Conservation (phyloP, 2,888 invertebrate species). For the Callyntrura guangdongensis region DNA sequence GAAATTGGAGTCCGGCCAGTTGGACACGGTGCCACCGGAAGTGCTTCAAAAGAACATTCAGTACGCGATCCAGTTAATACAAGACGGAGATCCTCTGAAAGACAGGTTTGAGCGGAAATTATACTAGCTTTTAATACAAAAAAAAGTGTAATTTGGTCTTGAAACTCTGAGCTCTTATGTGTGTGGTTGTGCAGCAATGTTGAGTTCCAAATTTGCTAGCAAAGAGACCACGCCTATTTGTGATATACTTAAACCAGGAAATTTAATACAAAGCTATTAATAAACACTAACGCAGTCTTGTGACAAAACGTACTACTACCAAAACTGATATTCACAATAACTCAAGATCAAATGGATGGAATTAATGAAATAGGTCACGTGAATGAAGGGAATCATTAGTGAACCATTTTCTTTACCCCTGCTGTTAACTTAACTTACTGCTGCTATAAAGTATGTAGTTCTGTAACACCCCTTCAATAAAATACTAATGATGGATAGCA, state of each 20-base stretch:
- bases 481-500: background rate
- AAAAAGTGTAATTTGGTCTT: background rate
- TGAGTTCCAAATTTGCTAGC: background rate
- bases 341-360: conserved; percentile 1
- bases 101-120: conserved; percentile 82
- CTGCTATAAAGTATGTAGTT: background rate
- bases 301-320: conserved; percentile 7
- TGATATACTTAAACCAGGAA: background rate
- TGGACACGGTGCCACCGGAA: conserved; percentile 95
- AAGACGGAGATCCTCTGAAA: conserved; percentile 81
- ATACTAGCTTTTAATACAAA: conserved; percentile 23
- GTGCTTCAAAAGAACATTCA: conserved; percentile 96
- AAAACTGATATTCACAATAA: background rate
- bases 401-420: background rate
- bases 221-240: conserved; percentile 52
- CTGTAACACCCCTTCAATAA: background rate
- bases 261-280: conserved; percentile 21
- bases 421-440: background rate
- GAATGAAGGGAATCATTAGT: conserved; percentile 11
- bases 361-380: conserved; percentile 35
- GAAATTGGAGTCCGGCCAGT: conserved; percentile 87
- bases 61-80: conserved; percentile 89
- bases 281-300: background rate
- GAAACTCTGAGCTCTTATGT: background rate
- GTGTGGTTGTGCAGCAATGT: background rate